Base-by-base conservation (phyloP, 2,113 vertebrate species). In the Isurus oxyrinchus region DNA sequence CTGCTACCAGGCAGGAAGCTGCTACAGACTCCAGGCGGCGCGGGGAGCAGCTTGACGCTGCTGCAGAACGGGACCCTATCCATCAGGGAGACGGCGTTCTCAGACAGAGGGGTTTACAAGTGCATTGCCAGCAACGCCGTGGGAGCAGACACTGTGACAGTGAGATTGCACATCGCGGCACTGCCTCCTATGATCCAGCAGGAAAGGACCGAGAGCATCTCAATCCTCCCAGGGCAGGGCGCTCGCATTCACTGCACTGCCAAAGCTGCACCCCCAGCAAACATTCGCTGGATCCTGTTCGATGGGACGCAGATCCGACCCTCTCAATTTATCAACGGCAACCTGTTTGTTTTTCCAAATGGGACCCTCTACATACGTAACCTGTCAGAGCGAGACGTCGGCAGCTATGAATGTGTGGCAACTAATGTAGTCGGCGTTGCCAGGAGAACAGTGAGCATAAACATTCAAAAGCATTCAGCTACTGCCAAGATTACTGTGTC, bases 271-370 rank as follows among this genome's bases (percentile, higher is more conserved):
- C 98, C 99, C 2, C 96, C 84, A 4, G 98, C 99, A 3, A 97
- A 3, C 44, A 97, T 99, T 59, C 98, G 97, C 96, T 99, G 99
- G 99, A 97, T 98, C 67, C 98, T 98, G 4, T 97, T 97, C 0
- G 98, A 98, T 0, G 98, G 98, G 0, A 96, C 97, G 0, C 98
- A 98, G 55, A 96, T 99, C n/a, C 97, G 97, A 14, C 97, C 98
- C 0, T 98, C 98, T 0, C 98, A 99, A 97, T 98, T 98, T 96
- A 91, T 98, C 16, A 97, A 96, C 23, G 98, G 98, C 11, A 98
- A 98, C 97, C 93, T 98, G 0, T 97, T 98, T 66, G 98, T 99
- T 94, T 99, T 99, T 97, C 98, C 98, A 72, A 99, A 99, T 25
- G 99, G 99, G 3, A 99, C 99, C 0, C 98, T 99, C 0, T 97